A percentile compares a stretch with the other conserved stretches of the same genome.
Evolutionary conservation across 2,113 vertebrate species (phyloP).

Genomic region (Cebus imitator): DNA sequence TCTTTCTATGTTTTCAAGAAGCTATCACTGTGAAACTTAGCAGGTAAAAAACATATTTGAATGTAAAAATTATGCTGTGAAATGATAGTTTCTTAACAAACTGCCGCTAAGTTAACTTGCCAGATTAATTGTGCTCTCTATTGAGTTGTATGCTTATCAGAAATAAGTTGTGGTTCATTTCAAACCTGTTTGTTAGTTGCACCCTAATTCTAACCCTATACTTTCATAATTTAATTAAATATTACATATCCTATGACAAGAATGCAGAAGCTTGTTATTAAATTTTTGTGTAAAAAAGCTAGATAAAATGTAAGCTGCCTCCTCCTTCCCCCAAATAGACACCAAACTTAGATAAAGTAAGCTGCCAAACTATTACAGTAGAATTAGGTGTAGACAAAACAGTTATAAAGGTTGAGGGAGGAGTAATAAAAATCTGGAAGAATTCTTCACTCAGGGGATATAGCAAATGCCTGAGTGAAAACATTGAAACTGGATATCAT

Average conservation of each 20-base stretch:
- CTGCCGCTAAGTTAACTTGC: neutral
- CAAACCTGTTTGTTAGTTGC: neutral
- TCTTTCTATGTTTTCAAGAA: neutral
- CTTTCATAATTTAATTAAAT: neutral
- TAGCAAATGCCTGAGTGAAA: neutral
- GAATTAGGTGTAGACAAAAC: neutral
- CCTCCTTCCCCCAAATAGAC: neutral
- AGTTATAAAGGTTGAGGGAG: neutral
- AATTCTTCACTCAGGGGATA: neutral
- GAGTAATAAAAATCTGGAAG: neutral
- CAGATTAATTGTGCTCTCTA: neutral
- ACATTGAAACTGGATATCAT: neutral
- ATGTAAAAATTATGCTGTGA: neutral
- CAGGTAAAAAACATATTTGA: neutral
- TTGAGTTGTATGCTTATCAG: neutral
- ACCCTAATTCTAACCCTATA: neutral
- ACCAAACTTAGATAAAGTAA: neutral
- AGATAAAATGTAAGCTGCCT: neutral
- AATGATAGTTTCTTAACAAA: neutral
- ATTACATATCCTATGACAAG: neutral
- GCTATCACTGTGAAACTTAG: neutral
- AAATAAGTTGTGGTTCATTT: neutral
- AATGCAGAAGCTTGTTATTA: neutral
- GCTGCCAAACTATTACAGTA: neutral
- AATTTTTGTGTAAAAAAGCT: neutral